Evolutionary conservation across 2,113 vertebrate species (phyloP), one percentile per base, ranked within the genome.

Genomic region (Plecturocebus donacophilus): DNA sequence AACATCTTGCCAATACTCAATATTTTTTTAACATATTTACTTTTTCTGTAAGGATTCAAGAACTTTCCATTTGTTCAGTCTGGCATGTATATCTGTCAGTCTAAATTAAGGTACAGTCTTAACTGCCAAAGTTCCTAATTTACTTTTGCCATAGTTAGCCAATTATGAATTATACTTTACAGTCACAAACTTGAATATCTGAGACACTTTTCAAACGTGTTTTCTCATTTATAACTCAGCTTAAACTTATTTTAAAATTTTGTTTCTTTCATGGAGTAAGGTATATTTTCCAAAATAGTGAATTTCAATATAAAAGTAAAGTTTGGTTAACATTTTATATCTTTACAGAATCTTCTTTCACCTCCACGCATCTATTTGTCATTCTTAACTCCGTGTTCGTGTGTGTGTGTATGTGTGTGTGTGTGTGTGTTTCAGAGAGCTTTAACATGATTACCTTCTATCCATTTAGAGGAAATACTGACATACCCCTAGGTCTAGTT

Each of bases 251-350:
- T 25, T 11, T 25, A 84, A 83, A 83, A 82, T 12, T 0, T 6
- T 71, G 92, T 87, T 30, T 52, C 66, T 91, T 23, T 95, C 64
- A 61, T 23, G 30, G 35, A 88, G 7, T 54, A 83, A 95, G 94
- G 38, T 71, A 87, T 35, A 30, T 38, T 20, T 95, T 79, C 32
- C 82, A 93, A 95, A 84, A 75, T 66, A 91, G 91, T 87, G 3
- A 82, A 71, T 73, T 94, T 76, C 81, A 79, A 73, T 70, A 84
- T 80, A 88, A 91, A 97, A 94, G 64, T 91, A 87, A 73, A 84
- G 23, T 85, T 97, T 84, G 47, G 32, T 84, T 80, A 70, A 75
- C 47, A 95, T 56, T 76, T 87, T 64, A 64, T 49, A 27, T 80
- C 64, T 95, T 87, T 93, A 58, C 30, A 85, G 42, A 75, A n/a